A percentile compares a stretch with the other conserved stretches of the same genome.
phyloP scores from a whole-genome alignment of 2,888 invertebrate genomes.

The Drosophila barbarae region DNA sequence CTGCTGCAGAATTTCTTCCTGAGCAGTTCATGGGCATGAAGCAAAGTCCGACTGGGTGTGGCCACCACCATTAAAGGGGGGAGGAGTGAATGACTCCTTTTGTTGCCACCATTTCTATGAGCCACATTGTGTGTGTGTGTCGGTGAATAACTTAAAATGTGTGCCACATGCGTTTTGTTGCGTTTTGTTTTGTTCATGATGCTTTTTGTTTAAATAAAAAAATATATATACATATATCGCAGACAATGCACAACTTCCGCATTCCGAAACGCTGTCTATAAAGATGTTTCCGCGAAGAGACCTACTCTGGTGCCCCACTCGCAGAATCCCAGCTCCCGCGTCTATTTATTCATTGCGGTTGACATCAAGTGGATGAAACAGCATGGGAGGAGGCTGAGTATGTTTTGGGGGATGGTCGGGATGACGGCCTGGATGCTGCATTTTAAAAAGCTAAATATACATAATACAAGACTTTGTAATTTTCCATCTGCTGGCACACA shows the following conservation, averaged over 20 bases:
- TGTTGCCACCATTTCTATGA: constrained; percentile 33
- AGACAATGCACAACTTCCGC: constrained; percentile 68
- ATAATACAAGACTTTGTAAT: constrained; percentile 65
- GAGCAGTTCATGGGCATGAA: too few species aligned
- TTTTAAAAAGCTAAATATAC: constrained; percentile 52
- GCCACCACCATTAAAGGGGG: neutral
- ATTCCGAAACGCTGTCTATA: constrained; percentile 32
- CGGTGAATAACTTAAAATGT: constrained; percentile 53
- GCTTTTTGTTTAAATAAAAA: constrained; percentile 60
- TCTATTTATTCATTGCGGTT: constrained; percentile 59
- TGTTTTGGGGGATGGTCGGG: constrained; percentile 4
- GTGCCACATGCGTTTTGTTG: constrained; percentile 63
- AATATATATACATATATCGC: constrained; percentile 30
- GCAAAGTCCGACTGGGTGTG: too few species aligned
- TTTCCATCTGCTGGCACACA: constrained; percentile 70
- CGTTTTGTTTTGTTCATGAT: constrained; percentile 24
- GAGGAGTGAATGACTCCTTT: constrained; percentile 12
- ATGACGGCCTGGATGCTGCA: constrained; percentile 15
- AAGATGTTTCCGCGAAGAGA: constrained; percentile 35
- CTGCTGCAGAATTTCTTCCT: too few species aligned
- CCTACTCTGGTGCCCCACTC: constrained; percentile 27
- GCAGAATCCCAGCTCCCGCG: constrained; percentile 17
- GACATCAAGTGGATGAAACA: constrained; percentile 51
- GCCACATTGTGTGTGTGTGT: neutral
- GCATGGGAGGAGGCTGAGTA: neutral